Evolutionary conservation across 2,797 vertebrate species (phyloP), one percentile per base, ranked within the genome.

Genomic region (Diplodus sargus): DNA sequence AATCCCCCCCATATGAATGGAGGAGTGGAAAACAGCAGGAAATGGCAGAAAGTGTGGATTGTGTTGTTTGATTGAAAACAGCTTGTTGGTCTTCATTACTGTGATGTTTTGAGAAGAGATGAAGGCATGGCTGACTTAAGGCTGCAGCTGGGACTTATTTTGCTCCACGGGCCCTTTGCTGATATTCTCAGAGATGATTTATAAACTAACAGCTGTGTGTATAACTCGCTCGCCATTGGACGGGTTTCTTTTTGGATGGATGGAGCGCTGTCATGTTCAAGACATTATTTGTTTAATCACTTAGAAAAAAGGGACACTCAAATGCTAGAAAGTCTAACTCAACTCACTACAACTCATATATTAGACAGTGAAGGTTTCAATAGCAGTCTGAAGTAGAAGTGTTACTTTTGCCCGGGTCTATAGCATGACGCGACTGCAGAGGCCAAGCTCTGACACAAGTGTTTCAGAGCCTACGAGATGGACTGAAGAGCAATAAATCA

Each of bases 31-130:
- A 70, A 81, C 34, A 62, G 81, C 87, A 86, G 80, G 79, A 85
- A 85, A 84, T 64, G 23, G 73, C 66, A 79, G 43, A 59, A 79
- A 61, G 69, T 76, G 70, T 0, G 14, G 79, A 74, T 66, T 54
- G 81, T 89, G 87, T 88, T 88, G 86, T 90, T 88, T 92, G 88
- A 94, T 91, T 89, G 84, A 87, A 86, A 91, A 83, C 92, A 93
- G 91, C 89, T 85, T 92, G 85, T 86, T 91, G 86, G 71, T 90
- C 73, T 88, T 90, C 79, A 83, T 88, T 83, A 81, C 82, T 63
- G 56, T 70, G 79, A 75, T 90, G 76, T 89, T 92, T 63, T 76
- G 59, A 87, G 86, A 83, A 88, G 49, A 80, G 76, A 90, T 86
- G 88, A 86, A 88, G 85, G 86, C 77, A 80, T 77, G 70, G 61